Evolutionary conservation across 2,113 vertebrate genomes (phyloP).

Genomic region (Regulus satrapa): DNA sequence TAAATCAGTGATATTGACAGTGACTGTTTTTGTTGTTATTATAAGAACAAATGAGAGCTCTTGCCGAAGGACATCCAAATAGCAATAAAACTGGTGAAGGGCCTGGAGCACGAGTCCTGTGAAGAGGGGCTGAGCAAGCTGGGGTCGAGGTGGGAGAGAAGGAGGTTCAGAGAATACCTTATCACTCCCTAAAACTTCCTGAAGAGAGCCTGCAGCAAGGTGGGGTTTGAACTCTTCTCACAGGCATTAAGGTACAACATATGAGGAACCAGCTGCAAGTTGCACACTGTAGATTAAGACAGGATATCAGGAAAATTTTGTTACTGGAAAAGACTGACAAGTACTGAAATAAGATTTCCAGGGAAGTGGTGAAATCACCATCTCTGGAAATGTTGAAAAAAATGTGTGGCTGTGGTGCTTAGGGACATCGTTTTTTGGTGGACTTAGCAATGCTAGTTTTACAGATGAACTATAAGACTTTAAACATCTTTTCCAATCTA

Average conservation of each 20-base stretch:
- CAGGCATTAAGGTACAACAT: not conserved
- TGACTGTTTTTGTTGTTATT: not conserved
- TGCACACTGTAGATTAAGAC: not conserved
- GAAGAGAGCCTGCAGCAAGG: fast-evolving
- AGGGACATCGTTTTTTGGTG: not conserved
- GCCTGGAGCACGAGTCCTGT: not conserved
- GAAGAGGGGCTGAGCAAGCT: fast-evolving
- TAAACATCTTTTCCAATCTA: not conserved
- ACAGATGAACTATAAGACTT: not conserved
- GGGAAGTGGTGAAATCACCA: not conserved
- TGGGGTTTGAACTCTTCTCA: fast-evolving
- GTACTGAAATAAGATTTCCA: not conserved
- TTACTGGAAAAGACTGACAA: not conserved
- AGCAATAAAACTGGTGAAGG: not conserved
- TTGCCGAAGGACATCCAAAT: not conserved
- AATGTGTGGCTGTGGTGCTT: fast-evolving
- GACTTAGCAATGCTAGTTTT: not conserved
- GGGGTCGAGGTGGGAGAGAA: fast-evolving
- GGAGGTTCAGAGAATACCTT: not conserved
- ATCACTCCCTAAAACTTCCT: fast-evolving
- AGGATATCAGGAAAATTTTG: not conserved
- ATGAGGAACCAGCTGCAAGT: not conserved
- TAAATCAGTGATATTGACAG: not conserved
- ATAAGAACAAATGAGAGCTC: not conserved
- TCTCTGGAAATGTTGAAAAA: not conserved